Percentiles rank a stretch among this genome's conserved stretches.
phyloP scores from a whole-genome alignment of 2,113 vertebrate genomes.

The human (Homo sapiens) region GRCh38 chr2:188295501-188296000 shows the following conservation, averaged over 20 bases:
- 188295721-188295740: neutral
- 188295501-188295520: slow-evolving; percentile 20
- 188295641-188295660: neutral
- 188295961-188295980: neutral
- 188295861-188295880: neutral
- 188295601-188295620: neutral
- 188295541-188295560: neutral
- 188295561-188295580: slow-evolving; percentile 10
- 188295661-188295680: slow-evolving; percentile 6
- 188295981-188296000: slow-evolving; percentile 3
- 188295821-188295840: neutral
- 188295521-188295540: neutral
- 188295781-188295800: neutral
- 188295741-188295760: neutral
- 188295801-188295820: neutral
- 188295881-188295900: slow-evolving; percentile 10
- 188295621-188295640: neutral
- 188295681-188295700: neutral
- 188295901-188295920: neutral
- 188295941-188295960: slow-evolving; percentile 1
- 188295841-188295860: slow-evolving; percentile 23
- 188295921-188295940: slow-evolving; percentile 30
- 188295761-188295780: neutral
- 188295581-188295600: neutral
- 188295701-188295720: neutral